Base-by-base conservation (phyloP, 1,140 invertebrate genomes). In the Lethocerus indicus region DNA sequence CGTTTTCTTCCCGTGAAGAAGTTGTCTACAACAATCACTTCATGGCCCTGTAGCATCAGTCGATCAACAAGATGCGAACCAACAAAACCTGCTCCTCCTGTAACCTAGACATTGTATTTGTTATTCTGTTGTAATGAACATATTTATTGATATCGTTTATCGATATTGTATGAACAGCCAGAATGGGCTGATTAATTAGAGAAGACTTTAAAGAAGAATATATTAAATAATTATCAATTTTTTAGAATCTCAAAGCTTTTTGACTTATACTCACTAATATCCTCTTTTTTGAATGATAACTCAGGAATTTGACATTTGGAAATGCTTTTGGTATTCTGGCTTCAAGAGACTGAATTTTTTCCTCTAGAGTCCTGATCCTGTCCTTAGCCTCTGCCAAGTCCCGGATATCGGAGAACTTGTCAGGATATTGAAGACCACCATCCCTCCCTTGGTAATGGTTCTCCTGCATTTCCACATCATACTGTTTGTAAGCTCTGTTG, bases 21-120 rank as follows among this genome's bases (percentile, higher is more conserved):
- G 66, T 98, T 98, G 64, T 98, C 95, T 3, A 87, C 87, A 3
- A 97, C 94, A 59, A 92, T 96, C 0, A 99, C 88, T 71, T 98
- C 93, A 70, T 98, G 95, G 1, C 96, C 95, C 58, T 87, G 81
- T 47, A 84, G 69, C 93, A 99, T 97, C 26, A 99, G 68, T 54
- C 79, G 71, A 64, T 99, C 95, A 0, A 97, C 90, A 25, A 99
- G 71, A 69, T 99, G 95, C 2, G 93, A 97, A 0, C 96, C 96
- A 27, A 99, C 95, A 72, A 99, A 99, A 14, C 96, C 96, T 27
- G 95, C 93, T 18, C 96, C 96, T 40, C 96, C 96, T 12, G 94
- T 96, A 2, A 96, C 76, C 74, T 88, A 61, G 5, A 29, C 51
- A 21, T 48, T 20, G 21, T n/a, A n/a, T n/a, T n/a, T n/a, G n/a